These are phyloP conservation scores for Aramus guarauna DNA, from an alignment of 2,113 vertebrate genomes.

Conservation along the genomic window DNA sequence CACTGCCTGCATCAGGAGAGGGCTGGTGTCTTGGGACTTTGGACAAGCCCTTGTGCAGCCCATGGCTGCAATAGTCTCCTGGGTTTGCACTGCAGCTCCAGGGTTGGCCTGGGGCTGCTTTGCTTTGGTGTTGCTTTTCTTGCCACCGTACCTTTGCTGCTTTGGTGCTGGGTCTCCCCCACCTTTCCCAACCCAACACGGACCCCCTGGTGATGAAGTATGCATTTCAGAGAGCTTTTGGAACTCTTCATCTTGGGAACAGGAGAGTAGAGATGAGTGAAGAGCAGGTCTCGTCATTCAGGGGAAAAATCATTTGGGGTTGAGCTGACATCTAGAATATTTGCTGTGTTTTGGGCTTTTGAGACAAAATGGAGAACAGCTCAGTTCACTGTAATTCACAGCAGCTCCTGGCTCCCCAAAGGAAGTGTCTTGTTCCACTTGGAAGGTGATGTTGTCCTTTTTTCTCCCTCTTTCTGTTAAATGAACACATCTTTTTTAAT, in stretches of 20 bases:
- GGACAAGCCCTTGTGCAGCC: background rate
- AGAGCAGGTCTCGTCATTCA: fast-evolving
- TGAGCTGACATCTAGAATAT: background rate
- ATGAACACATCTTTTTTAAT: background rate
- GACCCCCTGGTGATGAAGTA: background rate
- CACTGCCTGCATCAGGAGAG: background rate
- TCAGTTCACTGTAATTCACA: background rate
- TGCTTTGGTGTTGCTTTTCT: background rate
- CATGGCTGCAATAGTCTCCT: background rate
- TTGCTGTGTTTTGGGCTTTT: background rate
- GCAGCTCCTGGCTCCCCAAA: background rate
- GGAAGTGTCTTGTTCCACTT: background rate
- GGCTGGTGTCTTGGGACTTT: background rate
- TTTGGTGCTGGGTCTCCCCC: background rate
- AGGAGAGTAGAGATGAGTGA: background rate
- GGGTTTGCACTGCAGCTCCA: background rate
- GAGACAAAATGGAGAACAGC: background rate
- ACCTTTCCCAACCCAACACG: background rate
- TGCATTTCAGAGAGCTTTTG: background rate
- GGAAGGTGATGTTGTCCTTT: background rate
- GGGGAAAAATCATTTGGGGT: background rate
- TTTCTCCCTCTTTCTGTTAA: background rate
- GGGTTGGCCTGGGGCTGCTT: background rate
- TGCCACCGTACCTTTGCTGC: background rate
- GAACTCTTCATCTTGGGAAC: background rate